Evolutionary conservation across 2,797 vertebrate species (phyloP), one percentile per base, ranked within the genome.

Genomic region (Cryptoblepharus egeriae): DNA sequence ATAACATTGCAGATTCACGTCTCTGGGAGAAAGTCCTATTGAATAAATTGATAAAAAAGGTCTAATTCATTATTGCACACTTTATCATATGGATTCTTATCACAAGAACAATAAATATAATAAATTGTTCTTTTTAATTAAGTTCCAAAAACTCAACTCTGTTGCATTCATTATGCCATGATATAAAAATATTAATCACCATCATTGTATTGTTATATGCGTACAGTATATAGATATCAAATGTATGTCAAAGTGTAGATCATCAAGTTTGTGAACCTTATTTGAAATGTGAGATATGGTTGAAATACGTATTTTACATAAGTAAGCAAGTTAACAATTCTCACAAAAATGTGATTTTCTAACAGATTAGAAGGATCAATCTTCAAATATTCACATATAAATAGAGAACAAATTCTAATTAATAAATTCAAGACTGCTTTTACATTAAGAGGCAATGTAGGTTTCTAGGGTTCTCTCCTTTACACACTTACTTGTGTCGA

Each of bases 91-190:
- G 61, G 81, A 76, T 42, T 82, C 71, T 11, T 12, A 13, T 77
- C 77, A 68, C 60, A 83, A 58, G 72, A 78, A 80, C 4, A 87
- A 68, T 24, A 24, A 61, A 78, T 13, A 13, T 84, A 80, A 64
- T 28, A 85, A 82, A 85, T 5, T 67, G 77, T 69, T 15, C 28
- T 81, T 83, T 67, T 79, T 72, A 39, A 79, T 30, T 85, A 82
- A 15, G 57, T 30, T 57, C 6, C 20, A 64, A 35, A 61, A 55
- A 10, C 32, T 78, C 75, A 49, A 11, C 12, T 71, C 28, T 79
- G 81, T 45, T 68, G 26, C 63, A 75, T 77, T 68, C 60, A 16
- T 37, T 0, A 11, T 65, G 58, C n/a, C 35, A 3, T 78, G 71
- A 35, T 64, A 74, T 3, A 3, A 4, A 57, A 30, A 58, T 37